Percentiles rank a stretch among this genome's conserved stretches.
Conservation (phyloP, 2,113 vertebrate species). For the Aegithalos caudatus region DNA sequence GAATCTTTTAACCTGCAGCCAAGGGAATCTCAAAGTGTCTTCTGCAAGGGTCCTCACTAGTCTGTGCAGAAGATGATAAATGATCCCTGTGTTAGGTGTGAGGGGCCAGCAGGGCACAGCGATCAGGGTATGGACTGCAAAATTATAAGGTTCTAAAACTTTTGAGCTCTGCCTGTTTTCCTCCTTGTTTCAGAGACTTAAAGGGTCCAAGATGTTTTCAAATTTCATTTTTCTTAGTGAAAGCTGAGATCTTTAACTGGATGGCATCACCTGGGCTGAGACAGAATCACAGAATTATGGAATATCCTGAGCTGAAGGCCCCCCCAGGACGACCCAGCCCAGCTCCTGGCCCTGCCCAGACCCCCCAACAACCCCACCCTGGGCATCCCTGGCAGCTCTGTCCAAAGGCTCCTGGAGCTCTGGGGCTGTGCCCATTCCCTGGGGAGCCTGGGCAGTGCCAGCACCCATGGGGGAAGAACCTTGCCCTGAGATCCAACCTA, state of each 20-base stretch:
- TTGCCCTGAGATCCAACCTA: accelerated
- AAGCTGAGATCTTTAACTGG: neutral
- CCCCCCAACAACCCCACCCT: neutral
- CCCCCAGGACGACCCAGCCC: accelerated
- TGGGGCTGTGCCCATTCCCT: neutral
- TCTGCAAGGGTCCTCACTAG: neutral
- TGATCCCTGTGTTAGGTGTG: neutral
- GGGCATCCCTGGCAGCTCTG: neutral
- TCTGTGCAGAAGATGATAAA: neutral
- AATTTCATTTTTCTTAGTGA: neutral
- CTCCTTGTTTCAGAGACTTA: neutral
- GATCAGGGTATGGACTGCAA: neutral
- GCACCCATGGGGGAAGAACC: neutral
- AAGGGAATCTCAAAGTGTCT: neutral
- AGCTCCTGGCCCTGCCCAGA: accelerated
- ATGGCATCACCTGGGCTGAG: neutral
- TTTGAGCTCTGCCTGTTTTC: neutral
- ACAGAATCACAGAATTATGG: neutral
- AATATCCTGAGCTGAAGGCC: neutral
- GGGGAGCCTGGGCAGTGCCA: neutral
- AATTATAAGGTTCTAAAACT: neutral
- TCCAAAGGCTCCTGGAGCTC: neutral
- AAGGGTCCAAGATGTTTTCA: neutral
- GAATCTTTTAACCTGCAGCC: neutral
- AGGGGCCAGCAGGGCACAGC: neutral